Base-by-base conservation (phyloP, 2,888 invertebrate species). In the Dolomedes plantarius region DNA sequence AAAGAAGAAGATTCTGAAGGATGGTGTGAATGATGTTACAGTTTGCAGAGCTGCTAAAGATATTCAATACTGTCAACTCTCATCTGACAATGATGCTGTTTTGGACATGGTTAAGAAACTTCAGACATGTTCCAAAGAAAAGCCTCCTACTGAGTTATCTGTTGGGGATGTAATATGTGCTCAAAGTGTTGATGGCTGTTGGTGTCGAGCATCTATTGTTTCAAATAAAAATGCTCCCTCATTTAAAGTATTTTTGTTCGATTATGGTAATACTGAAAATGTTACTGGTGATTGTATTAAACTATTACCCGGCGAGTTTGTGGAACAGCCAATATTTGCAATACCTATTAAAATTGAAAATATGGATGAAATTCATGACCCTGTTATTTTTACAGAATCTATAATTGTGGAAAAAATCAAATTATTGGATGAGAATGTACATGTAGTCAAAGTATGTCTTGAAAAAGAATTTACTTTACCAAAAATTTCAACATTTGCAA, bases 221-320 rank as follows among this genome's bases (percentile, higher is more conserved):
- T 41, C 56, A 41, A 27, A 31, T 29, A 41, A 39, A 3, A 3
- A 31, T 5, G 62, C 41, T n/a, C 50, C 69, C 64, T 9, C 16
- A 3, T 56, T 29, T 32, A 82, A 76, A 36, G 71, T 65, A 19
- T 71, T 71, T 27, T 82, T 82, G 71, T 41, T 82, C 16, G 82
- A 82, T 29, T 82, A 64, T 71, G 82, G 82, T n/a, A 82, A 76
- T 29, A 64, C 64, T 11, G 71, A 71, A 31, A 19, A 16, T n/a
- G 46, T 82, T 27, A 16, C 23, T 1, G 19, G 9, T 29, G 46
- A 62, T 39, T 23, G 71, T 62, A 46, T 76, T 9, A 71, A 27
- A 32, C 23, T 39, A n/a, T 32, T 82, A 16, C 82, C 75, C 31
- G 27, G 62, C 1, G 31, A 46, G 28, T 64, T 64, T 64, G 19